These are phyloP conservation scores for Apteryx mantelli DNA, from an alignment of 2,113 vertebrate species.

Conservation along the genomic window DNA sequence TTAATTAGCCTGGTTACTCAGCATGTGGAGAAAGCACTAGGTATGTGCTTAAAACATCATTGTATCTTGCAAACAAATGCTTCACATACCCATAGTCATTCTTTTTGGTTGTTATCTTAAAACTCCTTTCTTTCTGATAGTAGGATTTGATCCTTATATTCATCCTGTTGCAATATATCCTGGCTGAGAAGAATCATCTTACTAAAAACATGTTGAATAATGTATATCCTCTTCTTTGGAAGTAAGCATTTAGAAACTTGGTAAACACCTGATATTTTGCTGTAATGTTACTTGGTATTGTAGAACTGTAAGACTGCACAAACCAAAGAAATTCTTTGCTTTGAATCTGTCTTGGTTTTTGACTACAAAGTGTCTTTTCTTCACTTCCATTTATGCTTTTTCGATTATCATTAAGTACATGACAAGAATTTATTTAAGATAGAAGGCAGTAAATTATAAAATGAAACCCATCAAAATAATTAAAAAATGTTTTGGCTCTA, in stretches of 20 bases:
- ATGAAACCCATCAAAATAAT: background rate
- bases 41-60: constrained; percentile 82
- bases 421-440: background rate
- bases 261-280: constrained; percentile 31
- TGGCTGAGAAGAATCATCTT: constrained; percentile 15
- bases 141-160: constrained; percentile 48
- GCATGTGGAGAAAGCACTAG: constrained; percentile 84
- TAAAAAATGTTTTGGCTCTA: background rate
- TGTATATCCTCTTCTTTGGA: background rate
- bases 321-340: background rate
- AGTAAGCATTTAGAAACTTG: background rate
- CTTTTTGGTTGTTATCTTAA: constrained; percentile 48
- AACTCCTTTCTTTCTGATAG: constrained; percentile 59
- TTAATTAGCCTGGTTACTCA: constrained; percentile 87
- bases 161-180: constrained; percentile 25
- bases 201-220: constrained; percentile 4
- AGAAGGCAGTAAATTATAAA: background rate
- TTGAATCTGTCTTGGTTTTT: background rate
- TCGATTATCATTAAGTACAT: background rate
- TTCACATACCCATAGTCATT: constrained; percentile 67
- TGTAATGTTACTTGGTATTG: constrained; percentile 20
- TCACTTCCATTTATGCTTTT: background rate
- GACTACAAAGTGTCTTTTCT: background rate
- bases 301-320: background rate
- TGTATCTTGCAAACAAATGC: constrained; percentile 80